Evolutionary conservation across 2,888 invertebrate species (phyloP).

Genomic region (Theodoxus fluviatilis): DNA sequence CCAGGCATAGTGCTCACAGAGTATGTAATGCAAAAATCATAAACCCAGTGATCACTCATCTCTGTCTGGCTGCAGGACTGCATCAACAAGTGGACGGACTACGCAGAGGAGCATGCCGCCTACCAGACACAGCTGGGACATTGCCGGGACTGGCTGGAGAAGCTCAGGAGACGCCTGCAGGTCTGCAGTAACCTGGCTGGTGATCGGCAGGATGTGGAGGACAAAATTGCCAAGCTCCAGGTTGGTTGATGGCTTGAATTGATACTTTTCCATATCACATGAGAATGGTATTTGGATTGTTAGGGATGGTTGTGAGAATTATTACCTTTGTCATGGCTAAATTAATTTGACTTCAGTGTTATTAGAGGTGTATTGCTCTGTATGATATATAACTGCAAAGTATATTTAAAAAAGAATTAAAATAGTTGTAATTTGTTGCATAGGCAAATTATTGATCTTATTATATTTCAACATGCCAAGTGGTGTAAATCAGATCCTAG

Average conservation of each 20-base stretch:
- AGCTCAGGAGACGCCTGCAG: constrained; percentile 45
- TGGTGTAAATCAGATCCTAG: too few species aligned
- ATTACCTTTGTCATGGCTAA: not conserved
- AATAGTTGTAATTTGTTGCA: not conserved
- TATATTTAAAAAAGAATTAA: not conserved
- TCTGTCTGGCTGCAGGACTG: constrained; percentile 41
- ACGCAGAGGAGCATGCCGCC: constrained; percentile 52
- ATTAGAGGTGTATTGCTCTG: too few species aligned
- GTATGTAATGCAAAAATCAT: not conserved
- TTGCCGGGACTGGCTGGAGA: constrained; percentile 51
- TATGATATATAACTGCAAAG: not conserved
- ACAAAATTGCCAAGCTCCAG: constrained; percentile 58
- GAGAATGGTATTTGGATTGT: not conserved
- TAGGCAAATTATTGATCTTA: not conserved
- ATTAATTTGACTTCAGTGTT: too few species aligned
- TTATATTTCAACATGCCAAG: not conserved
- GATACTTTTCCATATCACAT: too few species aligned
- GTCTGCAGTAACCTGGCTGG: constrained; percentile 71
- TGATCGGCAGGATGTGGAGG: constrained; percentile 78
- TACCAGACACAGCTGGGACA: constrained; percentile 45
- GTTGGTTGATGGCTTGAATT: too few species aligned
- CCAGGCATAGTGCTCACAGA: too few species aligned
- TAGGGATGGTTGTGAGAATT: not conserved
- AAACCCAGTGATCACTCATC: not conserved
- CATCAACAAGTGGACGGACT: constrained; percentile 47